Evolutionary conservation across 2,113 vertebrate species (phyloP).

Genomic region (Pardalotus punctatus): DNA sequence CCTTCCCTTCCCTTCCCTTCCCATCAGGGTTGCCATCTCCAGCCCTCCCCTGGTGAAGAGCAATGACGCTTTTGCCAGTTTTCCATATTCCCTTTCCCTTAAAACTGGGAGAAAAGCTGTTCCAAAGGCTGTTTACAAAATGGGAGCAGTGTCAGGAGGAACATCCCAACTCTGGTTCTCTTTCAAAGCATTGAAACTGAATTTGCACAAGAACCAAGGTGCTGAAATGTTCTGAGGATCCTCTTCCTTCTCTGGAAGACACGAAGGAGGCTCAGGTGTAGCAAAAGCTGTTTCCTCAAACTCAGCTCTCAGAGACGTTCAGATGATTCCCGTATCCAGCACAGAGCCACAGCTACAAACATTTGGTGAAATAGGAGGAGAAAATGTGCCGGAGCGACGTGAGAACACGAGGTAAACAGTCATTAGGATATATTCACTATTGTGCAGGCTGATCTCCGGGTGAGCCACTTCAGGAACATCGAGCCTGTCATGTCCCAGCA

Average conservation of each 20-base stretch:
- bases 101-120: neutral
- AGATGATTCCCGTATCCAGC: neutral
- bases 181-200: neutral
- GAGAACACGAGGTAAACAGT: neutral
- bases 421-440: neutral
- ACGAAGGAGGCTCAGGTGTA: neutral
- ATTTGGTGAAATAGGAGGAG: neutral
- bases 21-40: too few relatives aligned
- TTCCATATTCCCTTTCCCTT: neutral
- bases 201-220: neutral
- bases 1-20: too few relatives aligned
- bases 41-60: neutral
- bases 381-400: neutral
- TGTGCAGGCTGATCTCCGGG: constrained; percentile 2
- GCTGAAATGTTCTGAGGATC: neutral
- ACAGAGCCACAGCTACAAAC: neutral
- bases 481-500: neutral
- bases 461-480: neutral
- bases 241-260: neutral
- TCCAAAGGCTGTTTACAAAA: neutral
- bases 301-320: neutral
- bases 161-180: neutral
- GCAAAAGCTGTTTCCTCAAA: neutral
- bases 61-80: neutral
- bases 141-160: neutral